Base-by-base conservation (phyloP, 2,797 vertebrate species). In the Cyclura pinguis region DNA sequence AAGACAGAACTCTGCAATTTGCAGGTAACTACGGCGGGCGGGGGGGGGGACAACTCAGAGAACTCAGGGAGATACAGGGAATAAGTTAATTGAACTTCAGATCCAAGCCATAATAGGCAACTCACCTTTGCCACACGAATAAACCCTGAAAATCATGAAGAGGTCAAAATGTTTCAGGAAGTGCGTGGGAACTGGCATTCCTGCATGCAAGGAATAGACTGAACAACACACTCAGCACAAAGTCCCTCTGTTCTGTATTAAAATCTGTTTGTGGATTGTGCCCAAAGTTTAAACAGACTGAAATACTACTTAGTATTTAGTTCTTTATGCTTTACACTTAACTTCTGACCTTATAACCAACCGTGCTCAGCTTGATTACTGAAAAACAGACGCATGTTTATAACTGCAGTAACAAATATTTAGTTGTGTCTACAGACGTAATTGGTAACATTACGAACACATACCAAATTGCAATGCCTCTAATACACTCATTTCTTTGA, bases 401-500 rank as follows among this genome's bases (percentile, higher is more conserved):
- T 59, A 78, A n/a, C 62, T 35, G n/a, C 0, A 24, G 67, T n/a
- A 87, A 87, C 29, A 67, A 88, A 35, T 52, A 80, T 80, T 88
- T 42, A 78, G 57, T 3, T 35, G 20, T 67, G 59, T n/a, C 32
- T 80, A 83, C 73, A 90, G 90, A 92, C 91, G 90, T 16, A 62
- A 32, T 93, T 89, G 88, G 32, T 83, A 89, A 82, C 83, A 82
- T 92, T 91, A 32, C 88, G 38, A 72, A 88, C 4, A 85, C 90
- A 62, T 80, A 67, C 3, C 18, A 87, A 92, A 90, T 38, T 92
- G 89, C 90, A 88, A 89, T 76, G 35, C 32, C 84, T 64, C 29
- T 64, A 91, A 84, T 92, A 86, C 80, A 93, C 50, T 38, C 88
- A 47, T 91, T 95, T 95, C 92, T 94, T 87, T 87, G 74, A 94